phyloP scores from a whole-genome alignment of 2,797 vertebrate species.

The Nasua narica region DNA sequence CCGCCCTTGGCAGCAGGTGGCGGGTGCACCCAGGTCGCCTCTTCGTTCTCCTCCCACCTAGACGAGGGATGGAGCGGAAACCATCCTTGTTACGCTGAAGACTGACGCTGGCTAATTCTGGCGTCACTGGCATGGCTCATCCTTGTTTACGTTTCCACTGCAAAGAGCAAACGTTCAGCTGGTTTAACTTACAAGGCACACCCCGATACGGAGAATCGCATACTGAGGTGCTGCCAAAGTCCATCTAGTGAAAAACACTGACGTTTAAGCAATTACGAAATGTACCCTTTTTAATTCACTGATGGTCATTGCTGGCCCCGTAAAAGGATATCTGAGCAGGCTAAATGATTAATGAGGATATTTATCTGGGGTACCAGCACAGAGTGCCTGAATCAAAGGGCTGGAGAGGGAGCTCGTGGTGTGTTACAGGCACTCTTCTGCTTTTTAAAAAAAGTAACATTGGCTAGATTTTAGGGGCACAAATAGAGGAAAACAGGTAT shows the following conservation, averaged over 20 bases:
- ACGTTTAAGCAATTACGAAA: not conserved
- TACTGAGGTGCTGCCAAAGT: fast-evolving
- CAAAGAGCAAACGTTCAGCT: not conserved
- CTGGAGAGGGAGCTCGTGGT: not conserved
- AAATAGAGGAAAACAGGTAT: not conserved
- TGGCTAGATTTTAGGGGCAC: not conserved
- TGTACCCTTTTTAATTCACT: not conserved
- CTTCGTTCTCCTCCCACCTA: fast-evolving
- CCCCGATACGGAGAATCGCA: too few species aligned
- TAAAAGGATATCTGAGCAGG: not conserved
- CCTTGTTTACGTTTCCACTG: fast-evolving
- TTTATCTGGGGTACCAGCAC: not conserved
- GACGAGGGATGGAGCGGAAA: not conserved
- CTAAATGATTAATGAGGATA: not conserved
- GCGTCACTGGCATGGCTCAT: fast-evolving
- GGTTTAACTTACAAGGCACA: fast-evolving
- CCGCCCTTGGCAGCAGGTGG: not conserved
- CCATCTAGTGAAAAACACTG: not conserved
- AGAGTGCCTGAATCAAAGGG: not conserved
- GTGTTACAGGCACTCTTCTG: not conserved
- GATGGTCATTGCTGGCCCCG: fast-evolving
- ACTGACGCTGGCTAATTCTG: fast-evolving
- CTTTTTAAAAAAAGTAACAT: not conserved
- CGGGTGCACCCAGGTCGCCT: fast-evolving
- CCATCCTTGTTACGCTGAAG: fast-evolving